Evolutionary conservation across 2,113 vertebrate genomes (phyloP).

Genomic region (Amblyornis subalaris): DNA sequence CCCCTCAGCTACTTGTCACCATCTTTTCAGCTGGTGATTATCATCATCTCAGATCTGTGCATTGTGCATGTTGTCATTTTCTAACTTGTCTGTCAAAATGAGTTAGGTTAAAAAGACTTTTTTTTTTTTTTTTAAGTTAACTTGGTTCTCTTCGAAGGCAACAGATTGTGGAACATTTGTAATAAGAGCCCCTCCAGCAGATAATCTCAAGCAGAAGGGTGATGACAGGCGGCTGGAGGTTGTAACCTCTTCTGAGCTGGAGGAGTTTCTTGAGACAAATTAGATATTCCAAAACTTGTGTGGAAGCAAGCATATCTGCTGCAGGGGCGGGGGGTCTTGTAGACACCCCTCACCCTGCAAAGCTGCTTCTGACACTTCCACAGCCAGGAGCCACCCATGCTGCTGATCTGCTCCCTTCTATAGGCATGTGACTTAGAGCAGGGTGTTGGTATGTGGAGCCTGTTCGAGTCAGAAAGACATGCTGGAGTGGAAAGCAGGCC

Average conservation of each 20-base stretch:
- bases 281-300: background rate
- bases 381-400: background rate
- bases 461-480: background rate
- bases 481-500: background rate
- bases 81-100: slow-evolving; percentile 23
- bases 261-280: background rate
- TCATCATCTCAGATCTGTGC: background rate
- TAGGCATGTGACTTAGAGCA: background rate
- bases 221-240: slow-evolving; percentile 33
- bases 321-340: background rate
- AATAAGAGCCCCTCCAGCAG: slow-evolving; percentile 16
- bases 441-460: background rate
- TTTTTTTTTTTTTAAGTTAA: background rate
- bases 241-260: slow-evolving; percentile 32
- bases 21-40: background rate
- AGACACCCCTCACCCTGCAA: background rate
- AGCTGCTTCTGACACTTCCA: background rate
- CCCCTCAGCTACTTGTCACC: slow-evolving; percentile 17
- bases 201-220: slow-evolving; percentile 35
- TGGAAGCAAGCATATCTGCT: background rate
- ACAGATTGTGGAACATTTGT: slow-evolving; percentile 46
- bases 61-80: background rate
- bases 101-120: slow-evolving; percentile 2
- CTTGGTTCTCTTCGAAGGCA: slow-evolving; percentile 10
- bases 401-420: background rate